Percentiles rank a stretch among this genome's conserved stretches.
Conservation (phyloP, 2,888 invertebrate species). For the Panopea generosa region DNA sequence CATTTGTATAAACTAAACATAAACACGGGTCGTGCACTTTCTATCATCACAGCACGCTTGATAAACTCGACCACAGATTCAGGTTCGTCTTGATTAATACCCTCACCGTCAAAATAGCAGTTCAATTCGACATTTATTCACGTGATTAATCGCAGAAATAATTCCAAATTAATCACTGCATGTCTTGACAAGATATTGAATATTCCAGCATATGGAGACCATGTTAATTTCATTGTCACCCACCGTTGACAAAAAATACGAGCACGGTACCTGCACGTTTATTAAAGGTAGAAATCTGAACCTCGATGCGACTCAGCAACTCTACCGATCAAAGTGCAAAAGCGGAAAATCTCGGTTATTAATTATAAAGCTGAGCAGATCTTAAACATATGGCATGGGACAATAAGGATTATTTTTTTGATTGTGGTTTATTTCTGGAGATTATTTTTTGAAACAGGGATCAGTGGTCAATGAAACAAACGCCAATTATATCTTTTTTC, state of each 20-base stretch:
- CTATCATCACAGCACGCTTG: no score
- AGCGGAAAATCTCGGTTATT: constrained; percentile 3
- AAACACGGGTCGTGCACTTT: no score
- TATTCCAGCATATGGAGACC: constrained; percentile 30
- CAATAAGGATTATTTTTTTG: background rate
- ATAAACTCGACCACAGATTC: no score
- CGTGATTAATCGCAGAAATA: constrained; percentile 34
- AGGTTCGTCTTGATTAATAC: no score
- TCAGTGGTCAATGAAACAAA: no score
- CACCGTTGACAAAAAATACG: constrained; percentile 2
- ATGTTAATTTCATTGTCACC: constrained; percentile 4
- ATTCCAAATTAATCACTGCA: constrained; percentile 26
- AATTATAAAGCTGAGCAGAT: constrained; percentile 4
- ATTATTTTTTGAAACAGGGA: no score
- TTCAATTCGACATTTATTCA: constrained; percentile 19
- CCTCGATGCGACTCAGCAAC: background rate
- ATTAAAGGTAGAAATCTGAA: constrained; percentile 2
- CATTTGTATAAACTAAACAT: no score
- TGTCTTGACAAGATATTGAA: constrained; percentile 11
- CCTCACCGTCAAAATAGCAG: no score
- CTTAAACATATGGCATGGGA: constrained; percentile 8
- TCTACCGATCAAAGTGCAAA: background rate
- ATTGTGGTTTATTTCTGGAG: no score
- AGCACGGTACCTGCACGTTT: background rate
- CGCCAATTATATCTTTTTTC: no score